Evolutionary conservation across 2,888 invertebrate genomes (phyloP).

Genomic region (Opisthograptis luteolata): DNA sequence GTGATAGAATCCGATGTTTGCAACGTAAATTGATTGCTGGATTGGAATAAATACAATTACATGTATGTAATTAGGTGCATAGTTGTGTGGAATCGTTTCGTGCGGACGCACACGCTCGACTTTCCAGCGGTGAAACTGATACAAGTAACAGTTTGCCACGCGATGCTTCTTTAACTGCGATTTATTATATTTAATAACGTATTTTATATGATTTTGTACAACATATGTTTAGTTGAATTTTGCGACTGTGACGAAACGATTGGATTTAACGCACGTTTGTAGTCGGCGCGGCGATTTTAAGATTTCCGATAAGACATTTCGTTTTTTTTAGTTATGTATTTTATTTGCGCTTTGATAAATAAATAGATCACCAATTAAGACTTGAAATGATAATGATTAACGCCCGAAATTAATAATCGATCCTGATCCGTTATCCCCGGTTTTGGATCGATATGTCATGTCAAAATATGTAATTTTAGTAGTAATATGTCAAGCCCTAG

Average conservation of each 20-base stretch:
- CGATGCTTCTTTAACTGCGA: conserved; percentile 42
- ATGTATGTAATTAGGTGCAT: conserved; percentile 73
- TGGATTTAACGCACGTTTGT: no score
- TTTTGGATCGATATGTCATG: no score
- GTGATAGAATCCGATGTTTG: conserved; percentile 58
- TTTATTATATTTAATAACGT: conserved; percentile 7
- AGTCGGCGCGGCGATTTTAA: neutral
- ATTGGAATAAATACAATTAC: conserved; percentile 66
- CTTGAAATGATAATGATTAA: no score
- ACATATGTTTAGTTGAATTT: conserved; percentile 8
- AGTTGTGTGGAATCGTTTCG: conserved; percentile 68
- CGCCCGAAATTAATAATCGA: no score
- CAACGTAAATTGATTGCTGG: conserved; percentile 57
- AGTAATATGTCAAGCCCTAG: no score
- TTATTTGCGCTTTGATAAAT: no score
- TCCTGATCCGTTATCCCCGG: no score
- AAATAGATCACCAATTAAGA: no score
- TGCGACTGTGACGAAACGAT: neutral
- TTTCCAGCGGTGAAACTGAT: conserved; percentile 77
- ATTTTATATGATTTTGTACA: conserved; percentile 2
- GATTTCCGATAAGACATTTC: neutral
- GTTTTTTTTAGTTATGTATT: neutral
- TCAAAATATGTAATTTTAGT: no score
- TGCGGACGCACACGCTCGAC: conserved; percentile 66
- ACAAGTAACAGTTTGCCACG: conserved; percentile 60